A percentile compares a stretch with the other conserved stretches of the same genome.
phyloP scores from a whole-genome alignment of 2,113 vertebrate genomes.

The Salvelinus alpinus region DNA sequence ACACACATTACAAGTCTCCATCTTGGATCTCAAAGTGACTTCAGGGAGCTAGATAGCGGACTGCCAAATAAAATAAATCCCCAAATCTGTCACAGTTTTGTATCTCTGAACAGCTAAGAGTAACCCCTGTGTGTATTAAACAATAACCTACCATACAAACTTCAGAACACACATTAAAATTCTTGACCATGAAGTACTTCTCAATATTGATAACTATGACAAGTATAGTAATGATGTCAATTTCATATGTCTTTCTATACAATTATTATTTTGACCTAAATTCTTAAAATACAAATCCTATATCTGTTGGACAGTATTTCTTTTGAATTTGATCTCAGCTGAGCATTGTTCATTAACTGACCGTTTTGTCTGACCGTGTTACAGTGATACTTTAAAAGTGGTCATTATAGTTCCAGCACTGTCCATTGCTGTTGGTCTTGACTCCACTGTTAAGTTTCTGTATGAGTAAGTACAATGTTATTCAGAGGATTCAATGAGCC shows the following conservation, averaged over 20 bases:
- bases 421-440: not conserved
- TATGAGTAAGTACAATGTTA: not conserved
- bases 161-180: constrained; percentile 56
- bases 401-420: not conserved
- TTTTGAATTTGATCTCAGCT: constrained; percentile 28
- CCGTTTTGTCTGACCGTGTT: constrained; percentile 12
- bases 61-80: constrained; percentile 42
- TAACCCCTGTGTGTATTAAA: constrained; percentile 50
- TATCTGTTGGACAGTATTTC: constrained; percentile 2
- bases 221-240: constrained; percentile 34
- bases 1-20: constrained; percentile 52
- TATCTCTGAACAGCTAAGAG: constrained; percentile 52
- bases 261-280: constrained; percentile 42
- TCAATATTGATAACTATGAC: constrained; percentile 26
- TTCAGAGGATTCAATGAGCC: not conserved
- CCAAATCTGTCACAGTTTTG: constrained; percentile 39
- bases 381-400: constrained; percentile 1
- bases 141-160: constrained; percentile 63
- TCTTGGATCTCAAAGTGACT: constrained; percentile 34
- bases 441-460: not conserved
- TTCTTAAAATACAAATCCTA: constrained; percentile 43
- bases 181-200: constrained; percentile 45
- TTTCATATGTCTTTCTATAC: constrained; percentile 59
- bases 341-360: constrained; percentile 31
- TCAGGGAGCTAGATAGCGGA: constrained; percentile 13